phyloP scores from a whole-genome alignment of 2,888 invertebrate species.

The Lysandra bellargus region DNA sequence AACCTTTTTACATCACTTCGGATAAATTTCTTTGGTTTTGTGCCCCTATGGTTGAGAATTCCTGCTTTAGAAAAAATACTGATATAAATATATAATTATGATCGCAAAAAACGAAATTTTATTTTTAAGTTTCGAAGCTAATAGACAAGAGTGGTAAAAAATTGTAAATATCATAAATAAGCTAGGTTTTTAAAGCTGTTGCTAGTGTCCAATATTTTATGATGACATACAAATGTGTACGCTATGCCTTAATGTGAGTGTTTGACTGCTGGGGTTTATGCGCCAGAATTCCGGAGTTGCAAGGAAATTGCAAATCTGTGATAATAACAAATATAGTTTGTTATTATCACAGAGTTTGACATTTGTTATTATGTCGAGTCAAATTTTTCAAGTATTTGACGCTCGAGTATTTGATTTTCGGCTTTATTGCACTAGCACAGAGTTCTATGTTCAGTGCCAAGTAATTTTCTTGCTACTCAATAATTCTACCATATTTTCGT shows the following conservation, averaged over 20 bases:
- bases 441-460: too few relatives aligned
- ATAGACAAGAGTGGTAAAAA: background rate
- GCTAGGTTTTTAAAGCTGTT: background rate
- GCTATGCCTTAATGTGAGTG: constrained; percentile 2
- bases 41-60: background rate
- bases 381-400: too few relatives aligned
- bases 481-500: background rate
- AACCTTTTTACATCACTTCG: too few relatives aligned
- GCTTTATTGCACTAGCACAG: background rate
- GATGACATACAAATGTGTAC: background rate
- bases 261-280: background rate
- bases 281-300: background rate
- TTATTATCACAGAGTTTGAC: too few relatives aligned
- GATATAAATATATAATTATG: background rate
- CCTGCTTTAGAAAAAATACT: background rate
- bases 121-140: background rate
- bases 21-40: too few relatives aligned
- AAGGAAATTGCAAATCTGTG: background rate
- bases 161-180: background rate
- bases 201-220: constrained; percentile 9
- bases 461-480: background rate
- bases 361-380: too few relatives aligned
- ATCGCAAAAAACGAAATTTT: background rate
- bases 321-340: background rate
- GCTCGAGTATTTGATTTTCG: too few relatives aligned